A percentile compares a stretch with the other conserved stretches of the same genome.
These are phyloP conservation scores for Leuctra nigra DNA, from an alignment of 2,888 invertebrate genomes.

Conservation along the genomic window DNA sequence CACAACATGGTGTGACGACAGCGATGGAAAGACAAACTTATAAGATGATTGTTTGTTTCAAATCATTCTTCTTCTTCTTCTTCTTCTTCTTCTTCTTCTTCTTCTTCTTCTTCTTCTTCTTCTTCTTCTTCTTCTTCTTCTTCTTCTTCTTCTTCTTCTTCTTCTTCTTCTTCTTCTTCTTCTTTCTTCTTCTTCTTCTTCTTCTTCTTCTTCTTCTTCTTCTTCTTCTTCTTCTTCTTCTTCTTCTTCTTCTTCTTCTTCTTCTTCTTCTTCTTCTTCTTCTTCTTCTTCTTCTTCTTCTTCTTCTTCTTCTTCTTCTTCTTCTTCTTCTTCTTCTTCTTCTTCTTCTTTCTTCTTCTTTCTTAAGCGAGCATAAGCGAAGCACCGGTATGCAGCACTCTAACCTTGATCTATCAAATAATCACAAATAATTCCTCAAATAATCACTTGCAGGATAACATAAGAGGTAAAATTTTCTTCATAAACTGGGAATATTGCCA, in stretches of 20 bases:
- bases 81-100: background rate
- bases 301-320: background rate
- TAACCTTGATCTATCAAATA: no score
- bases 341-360: conserved; percentile 2
- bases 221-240: background rate
- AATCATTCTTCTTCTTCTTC: conserved; percentile 8
- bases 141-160: conserved; percentile 1
- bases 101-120: background rate
- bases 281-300: background rate
- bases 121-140: background rate
- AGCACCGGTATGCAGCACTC: no score
- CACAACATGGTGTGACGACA: no score
- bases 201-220: background rate
- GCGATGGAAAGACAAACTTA: no score
- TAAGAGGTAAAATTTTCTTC: no score
- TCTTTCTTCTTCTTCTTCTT: background rate
- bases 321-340: conserved; percentile 11
- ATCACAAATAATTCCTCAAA: no score
- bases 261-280: background rate
- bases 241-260: background rate
- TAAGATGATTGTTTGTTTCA: no score
- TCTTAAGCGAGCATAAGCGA: no score
- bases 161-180: conserved; percentile 11
- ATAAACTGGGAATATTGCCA: no score
- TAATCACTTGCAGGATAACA: no score